A percentile compares a stretch with the other conserved stretches of the same genome.
These are phyloP conservation scores for Bombycilla garrulus DNA, from an alignment of 2,113 vertebrate genomes.

Conservation along the genomic window DNA sequence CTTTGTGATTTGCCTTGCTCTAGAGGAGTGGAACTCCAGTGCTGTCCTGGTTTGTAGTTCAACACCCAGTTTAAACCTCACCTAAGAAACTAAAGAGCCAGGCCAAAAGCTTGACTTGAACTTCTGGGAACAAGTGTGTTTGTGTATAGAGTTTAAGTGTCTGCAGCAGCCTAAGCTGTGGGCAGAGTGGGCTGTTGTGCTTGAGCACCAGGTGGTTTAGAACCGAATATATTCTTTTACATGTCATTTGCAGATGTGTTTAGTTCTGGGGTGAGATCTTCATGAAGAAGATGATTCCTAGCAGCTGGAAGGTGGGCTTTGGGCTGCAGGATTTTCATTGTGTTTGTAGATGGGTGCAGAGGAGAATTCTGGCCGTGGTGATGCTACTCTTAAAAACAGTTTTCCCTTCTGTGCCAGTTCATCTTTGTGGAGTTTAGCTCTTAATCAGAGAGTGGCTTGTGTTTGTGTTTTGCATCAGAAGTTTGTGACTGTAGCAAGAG, in stretches of 20 bases:
- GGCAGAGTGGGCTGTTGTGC: no score
- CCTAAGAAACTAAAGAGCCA: neutral
- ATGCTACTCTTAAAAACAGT: neutral
- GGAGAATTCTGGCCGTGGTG: accelerated
- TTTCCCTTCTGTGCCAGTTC: neutral
- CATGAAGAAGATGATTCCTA: neutral
- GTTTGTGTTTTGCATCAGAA: neutral
- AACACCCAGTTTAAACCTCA: neutral
- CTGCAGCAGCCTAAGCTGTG: neutral
- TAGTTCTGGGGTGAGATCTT: neutral
- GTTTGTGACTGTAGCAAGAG: neutral
- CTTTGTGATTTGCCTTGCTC: neutral
- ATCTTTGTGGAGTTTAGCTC: neutral
- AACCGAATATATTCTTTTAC: neutral
- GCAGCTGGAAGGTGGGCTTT: neutral
- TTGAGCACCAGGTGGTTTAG: neutral
- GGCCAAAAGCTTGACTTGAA: neutral
- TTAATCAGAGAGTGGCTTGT: neutral
- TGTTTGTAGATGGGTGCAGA: neutral
- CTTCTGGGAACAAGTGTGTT: neutral
- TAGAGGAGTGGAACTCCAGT: neutral
- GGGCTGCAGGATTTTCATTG: neutral
- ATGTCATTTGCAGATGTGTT: neutral
- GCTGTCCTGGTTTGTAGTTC: neutral
- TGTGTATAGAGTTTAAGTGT: neutral